phyloP scores from a whole-genome alignment of 2,888 invertebrate genomes.

The Barypeithes pellucidus region DNA sequence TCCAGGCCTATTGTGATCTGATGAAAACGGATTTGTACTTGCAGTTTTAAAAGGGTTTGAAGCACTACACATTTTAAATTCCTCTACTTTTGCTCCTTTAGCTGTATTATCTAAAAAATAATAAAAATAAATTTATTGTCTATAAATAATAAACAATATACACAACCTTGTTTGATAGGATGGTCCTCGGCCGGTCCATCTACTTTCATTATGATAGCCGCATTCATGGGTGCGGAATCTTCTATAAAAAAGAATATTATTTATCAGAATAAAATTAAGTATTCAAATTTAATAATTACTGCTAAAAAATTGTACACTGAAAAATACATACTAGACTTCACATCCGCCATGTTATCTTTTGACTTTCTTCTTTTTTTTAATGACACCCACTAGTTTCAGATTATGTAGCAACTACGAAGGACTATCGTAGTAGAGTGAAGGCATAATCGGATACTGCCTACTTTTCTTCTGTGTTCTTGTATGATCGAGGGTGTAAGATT shows the following conservation, averaged over 20 bases:
- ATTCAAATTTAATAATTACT: neutral
- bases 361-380: conserved; percentile 2
- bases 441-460: no score
- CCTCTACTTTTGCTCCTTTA: conserved; percentile 61
- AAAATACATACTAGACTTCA: conserved; percentile 46
- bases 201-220: conserved; percentile 66
- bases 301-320: neutral
- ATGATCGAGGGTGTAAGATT: no score
- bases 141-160: conserved; percentile 19
- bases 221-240: conserved; percentile 55
- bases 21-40: conserved; percentile 60
- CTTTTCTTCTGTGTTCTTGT: no score
- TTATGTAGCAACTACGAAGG: no score
- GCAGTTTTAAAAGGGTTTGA: conserved; percentile 53
- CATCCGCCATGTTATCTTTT: conserved; percentile 46
- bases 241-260: conserved; percentile 51
- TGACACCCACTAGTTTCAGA: no score
- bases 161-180: conserved; percentile 62
- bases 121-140: conserved; percentile 16
- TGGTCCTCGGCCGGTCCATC: conserved; percentile 64
- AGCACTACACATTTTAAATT: conserved; percentile 62
- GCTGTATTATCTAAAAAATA: conserved; percentile 35
- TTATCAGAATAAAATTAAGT: neutral
- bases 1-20: conserved; percentile 56
- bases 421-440: no score